A percentile compares a stretch with the other conserved stretches of the same genome.
Conservation (phyloP, 2,888 invertebrate species). For the Altica lythri region DNA sequence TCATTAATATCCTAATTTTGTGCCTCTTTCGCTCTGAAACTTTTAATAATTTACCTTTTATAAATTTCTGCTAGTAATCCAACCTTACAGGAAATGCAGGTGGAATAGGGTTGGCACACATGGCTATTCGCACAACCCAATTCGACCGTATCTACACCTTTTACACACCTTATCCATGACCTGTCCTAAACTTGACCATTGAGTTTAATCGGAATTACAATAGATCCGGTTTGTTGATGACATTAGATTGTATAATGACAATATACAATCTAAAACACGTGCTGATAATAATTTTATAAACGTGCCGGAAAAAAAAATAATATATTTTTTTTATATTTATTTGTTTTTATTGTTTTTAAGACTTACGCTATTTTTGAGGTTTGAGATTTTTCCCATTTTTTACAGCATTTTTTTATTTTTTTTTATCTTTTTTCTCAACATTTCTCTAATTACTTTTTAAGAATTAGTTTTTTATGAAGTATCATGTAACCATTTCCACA, state of each 20-base stretch:
- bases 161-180: constrained; percentile 24
- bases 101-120: constrained; percentile 16
- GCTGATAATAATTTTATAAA: background rate
- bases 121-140: constrained; percentile 16
- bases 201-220: constrained; percentile 5
- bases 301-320: background rate
- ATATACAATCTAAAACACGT: background rate
- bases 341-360: too few relatives aligned
- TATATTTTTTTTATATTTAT: too few relatives aligned
- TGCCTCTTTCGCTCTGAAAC: too few relatives aligned
- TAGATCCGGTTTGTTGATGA: constrained; percentile 7
- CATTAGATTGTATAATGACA: background rate
- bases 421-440: too few relatives aligned
- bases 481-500: too few relatives aligned
- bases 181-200: constrained; percentile 27
- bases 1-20: too few relatives aligned
- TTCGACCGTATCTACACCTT: background rate
- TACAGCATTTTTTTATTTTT: too few relatives aligned
- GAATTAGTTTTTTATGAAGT: too few relatives aligned
- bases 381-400: too few relatives aligned
- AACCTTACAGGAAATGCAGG: constrained; percentile 22
- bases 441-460: too few relatives aligned
- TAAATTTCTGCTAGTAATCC: constrained; percentile 4
- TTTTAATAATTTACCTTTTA: background rate
- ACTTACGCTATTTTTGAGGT: too few relatives aligned